Percentiles rank a stretch among this genome's conserved stretches.
Conservation (phyloP, 2,113 vertebrate genomes). For the Melierax canorus region DNA sequence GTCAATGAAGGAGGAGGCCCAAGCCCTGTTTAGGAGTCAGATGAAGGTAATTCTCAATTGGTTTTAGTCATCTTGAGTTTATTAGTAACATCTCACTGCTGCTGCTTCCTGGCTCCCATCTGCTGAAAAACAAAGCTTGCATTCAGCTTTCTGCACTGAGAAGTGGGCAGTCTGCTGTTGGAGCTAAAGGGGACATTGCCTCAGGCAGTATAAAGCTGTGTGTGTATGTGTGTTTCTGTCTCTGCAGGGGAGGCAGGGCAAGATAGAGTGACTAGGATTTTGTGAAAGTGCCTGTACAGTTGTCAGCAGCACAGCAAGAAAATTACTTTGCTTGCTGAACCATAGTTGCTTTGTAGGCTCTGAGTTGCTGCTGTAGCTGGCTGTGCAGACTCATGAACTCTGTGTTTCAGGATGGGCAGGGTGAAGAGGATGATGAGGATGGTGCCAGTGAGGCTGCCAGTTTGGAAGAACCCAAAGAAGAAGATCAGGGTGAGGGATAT, state of each 20-base stretch:
- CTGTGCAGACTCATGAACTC: not conserved
- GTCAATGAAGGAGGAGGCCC: constrained; percentile 90
- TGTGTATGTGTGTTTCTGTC: not conserved
- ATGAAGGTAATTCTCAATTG: constrained; percentile 82
- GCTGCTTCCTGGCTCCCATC: not conserved
- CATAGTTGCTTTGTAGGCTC: not conserved
- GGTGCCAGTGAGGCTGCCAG: constrained; percentile 92
- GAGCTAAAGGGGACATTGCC: not conserved
- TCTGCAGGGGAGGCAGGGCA: not conserved
- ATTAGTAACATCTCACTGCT: not conserved
- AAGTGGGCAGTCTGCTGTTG: not conserved
- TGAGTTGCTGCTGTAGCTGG: not conserved
- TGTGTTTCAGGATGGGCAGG: constrained; percentile 86
- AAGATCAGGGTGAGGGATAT: constrained; percentile 90
- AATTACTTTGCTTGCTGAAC: not conserved
- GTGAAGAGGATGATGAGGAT: constrained; percentile 92
- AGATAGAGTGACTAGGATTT: not conserved
- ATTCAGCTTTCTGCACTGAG: not conserved
- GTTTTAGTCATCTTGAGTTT: not conserved
- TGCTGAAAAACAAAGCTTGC: not conserved
- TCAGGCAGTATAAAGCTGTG: not conserved
- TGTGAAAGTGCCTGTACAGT: not conserved
- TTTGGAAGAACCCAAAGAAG: constrained; percentile 89
- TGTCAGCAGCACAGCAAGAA: not conserved
- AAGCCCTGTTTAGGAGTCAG: constrained; percentile 86